phyloP scores from a whole-genome alignment of 2,888 invertebrate genomes.

The Chirona hameri region DNA sequence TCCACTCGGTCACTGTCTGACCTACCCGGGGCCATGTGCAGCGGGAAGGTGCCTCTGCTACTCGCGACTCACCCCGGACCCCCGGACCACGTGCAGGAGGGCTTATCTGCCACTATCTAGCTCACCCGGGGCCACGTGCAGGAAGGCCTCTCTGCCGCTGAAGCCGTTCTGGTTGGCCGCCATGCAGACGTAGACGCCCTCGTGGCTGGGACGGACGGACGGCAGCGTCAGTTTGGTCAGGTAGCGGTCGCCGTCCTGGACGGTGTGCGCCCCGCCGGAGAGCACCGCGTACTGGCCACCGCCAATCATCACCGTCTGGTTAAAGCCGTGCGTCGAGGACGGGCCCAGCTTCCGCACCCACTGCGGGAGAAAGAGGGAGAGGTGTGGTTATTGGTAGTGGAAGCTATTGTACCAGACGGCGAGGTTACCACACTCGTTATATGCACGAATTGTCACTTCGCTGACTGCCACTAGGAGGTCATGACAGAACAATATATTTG shows the following conservation, averaged over 20 bases:
- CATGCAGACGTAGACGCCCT: slow-evolving; percentile 22
- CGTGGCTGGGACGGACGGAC: not conserved
- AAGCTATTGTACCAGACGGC: too few species aligned
- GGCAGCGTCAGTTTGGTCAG: slow-evolving; percentile 7
- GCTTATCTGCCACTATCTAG: too few species aligned
- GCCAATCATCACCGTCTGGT: not conserved
- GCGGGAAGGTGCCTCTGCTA: too few species aligned
- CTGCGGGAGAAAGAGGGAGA: not conserved
- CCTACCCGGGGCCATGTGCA: too few species aligned
- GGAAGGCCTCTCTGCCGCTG: not conserved
- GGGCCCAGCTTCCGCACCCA: not conserved
- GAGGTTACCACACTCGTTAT: too few species aligned
- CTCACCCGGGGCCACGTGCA: not conserved
- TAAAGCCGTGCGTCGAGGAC: not conserved
- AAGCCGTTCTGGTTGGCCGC: slow-evolving; percentile 1
- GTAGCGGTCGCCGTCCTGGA: not conserved
- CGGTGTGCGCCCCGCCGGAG: not conserved
- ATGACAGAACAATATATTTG: too few species aligned
- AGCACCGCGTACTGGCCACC: not conserved
- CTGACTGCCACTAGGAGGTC: too few species aligned
- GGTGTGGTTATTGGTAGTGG: too few species aligned
- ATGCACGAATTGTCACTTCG: too few species aligned
- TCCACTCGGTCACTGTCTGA: too few species aligned
- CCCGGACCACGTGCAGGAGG: too few species aligned
- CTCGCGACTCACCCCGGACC: too few species aligned